Percentiles rank a stretch among this genome's conserved stretches.
phyloP scores from a whole-genome alignment of 2,113 vertebrate genomes.

The Phoxinus phoxinus region DNA sequence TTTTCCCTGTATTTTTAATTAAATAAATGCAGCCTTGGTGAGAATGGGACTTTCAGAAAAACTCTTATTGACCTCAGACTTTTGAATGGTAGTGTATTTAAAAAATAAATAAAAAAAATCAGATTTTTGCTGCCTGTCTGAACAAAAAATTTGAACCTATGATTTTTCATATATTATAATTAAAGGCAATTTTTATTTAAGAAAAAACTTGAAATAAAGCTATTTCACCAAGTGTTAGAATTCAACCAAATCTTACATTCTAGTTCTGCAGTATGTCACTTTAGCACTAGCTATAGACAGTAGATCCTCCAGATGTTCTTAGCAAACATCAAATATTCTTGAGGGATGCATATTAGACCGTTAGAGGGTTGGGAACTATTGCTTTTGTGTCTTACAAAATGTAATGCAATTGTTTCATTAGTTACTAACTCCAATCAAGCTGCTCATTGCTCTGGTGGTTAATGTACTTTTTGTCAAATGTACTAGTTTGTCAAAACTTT shows the following conservation, averaged over 20 bases:
- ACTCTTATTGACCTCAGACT: background rate
- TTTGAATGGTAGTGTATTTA: background rate
- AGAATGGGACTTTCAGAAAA: background rate
- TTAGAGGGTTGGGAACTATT: slow-evolving; percentile 35
- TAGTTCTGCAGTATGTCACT: background rate
- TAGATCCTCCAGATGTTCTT: background rate
- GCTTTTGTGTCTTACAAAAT: slow-evolving; percentile 15
- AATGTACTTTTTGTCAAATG: slow-evolving; percentile 49
- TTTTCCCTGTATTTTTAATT: background rate
- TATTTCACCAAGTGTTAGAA: slow-evolving; percentile 15
- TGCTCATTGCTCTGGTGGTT: slow-evolving; percentile 46
- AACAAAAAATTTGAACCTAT: slow-evolving; percentile 6
- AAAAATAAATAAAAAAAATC: too few species aligned
- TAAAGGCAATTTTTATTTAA: background rate
- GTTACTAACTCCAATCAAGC: slow-evolving; percentile 20
- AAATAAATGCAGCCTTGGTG: background rate
- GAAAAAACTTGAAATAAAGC: background rate
- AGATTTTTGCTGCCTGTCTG: background rate
- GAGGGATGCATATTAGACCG: background rate
- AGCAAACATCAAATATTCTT: slow-evolving; percentile 23
- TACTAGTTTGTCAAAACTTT: slow-evolving; percentile 49
- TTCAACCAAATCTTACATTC: slow-evolving; percentile 11
- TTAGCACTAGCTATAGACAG: background rate
- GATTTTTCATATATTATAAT: background rate
- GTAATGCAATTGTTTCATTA: slow-evolving; percentile 38